These are phyloP conservation scores for Drymodes brunneopygia DNA, from an alignment of 2,113 vertebrate genomes.

Conservation along the genomic window DNA sequence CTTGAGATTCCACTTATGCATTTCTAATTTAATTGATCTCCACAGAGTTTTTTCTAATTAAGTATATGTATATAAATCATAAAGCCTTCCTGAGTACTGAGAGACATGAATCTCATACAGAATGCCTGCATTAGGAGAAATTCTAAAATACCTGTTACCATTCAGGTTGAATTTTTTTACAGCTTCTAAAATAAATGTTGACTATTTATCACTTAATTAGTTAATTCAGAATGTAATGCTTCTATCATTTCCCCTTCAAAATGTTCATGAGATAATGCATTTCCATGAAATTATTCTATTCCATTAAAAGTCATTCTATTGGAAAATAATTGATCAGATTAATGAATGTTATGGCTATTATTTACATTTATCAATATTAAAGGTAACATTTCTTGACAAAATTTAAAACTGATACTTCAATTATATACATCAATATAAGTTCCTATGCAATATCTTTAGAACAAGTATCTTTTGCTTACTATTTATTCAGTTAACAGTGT, in stretches of 20 bases:
- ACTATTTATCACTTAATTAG: background rate
- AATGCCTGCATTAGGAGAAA: background rate
- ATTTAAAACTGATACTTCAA: background rate
- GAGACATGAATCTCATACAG: background rate
- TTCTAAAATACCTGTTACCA: background rate
- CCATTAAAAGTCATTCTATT: background rate
- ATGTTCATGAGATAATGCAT: background rate
- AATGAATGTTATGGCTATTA: background rate
- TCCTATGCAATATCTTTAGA: background rate
- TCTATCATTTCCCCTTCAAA: background rate
- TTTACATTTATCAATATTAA: background rate
- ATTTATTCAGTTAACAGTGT: background rate
- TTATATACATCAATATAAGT: background rate
- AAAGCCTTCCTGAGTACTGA: background rate
- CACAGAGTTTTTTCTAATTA: background rate
- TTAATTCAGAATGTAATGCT: background rate
- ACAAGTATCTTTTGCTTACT: background rate
- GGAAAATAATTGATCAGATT: background rate
- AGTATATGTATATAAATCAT: background rate
- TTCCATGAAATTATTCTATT: background rate
- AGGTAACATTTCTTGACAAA: background rate
- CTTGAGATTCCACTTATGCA: background rate
- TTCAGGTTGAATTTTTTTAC: background rate
- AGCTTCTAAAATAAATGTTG: background rate
- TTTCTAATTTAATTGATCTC: background rate